Base-by-base conservation (phyloP, 2,113 vertebrate genomes). In the Equus przewalskii region DNA sequence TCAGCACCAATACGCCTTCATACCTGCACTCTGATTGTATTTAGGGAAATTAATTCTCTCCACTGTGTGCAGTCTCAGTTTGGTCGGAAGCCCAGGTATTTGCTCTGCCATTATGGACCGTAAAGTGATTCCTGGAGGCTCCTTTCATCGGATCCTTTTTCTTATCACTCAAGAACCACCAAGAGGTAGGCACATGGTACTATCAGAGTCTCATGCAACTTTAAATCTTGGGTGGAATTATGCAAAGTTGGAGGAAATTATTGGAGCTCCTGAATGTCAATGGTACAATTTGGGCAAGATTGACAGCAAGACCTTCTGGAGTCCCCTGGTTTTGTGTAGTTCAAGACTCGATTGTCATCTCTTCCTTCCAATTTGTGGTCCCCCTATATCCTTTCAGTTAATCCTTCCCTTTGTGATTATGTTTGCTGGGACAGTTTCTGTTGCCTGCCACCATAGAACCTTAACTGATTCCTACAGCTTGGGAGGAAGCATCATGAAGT, bases 361-460 rank as follows among this genome's bases (percentile, higher is more conserved):
- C 21, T 69, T 51, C 30, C 41, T 95, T 93, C 70, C n/a, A 88
- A 80, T 75, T 62, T 92, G 80, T 90, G 54, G 36, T 26, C 49
- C 4, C 4, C 58, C 14, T 6, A 8, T n/a, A 54, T 56, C 7
- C n/a, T 89, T 85, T 85, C 60, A 49, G 70, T 72, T 26, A 91
- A 75, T 70, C 15, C 11, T 89, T 87, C 30, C n/a, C 6, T 64
- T 75, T 79, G 30, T 89, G 56, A 21, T 94, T 95, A 16, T 56
- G 22, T 87, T 89, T 96, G 21, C 36, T 72, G 41, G 72, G 36
- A 91, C 18, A 28, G 4, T 72, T 87, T 87, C 41, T 94, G 13
- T 70, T 86, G 60, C 62, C 79, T 79, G 14, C 62, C 73, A 21
- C 44, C 33, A 3, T 11, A 46, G n/a, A 92, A 81, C 24, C 6